Base-by-base conservation (phyloP, 2,113 vertebrate species). In the Burhinus oedicnemus region DNA sequence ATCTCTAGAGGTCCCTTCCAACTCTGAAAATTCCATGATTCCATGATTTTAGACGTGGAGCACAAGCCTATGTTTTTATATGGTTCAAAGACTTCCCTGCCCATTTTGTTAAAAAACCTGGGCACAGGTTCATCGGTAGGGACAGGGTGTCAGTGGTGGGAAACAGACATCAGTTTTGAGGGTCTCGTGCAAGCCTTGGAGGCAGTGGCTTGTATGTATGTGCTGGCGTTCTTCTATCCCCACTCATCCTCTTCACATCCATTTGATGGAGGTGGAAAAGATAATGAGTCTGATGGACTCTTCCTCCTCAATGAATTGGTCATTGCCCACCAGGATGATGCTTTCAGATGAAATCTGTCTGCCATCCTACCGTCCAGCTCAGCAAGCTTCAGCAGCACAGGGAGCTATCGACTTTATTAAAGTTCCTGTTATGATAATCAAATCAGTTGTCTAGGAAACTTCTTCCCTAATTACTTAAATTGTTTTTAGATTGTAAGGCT, bases 191-290 rank as follows among this genome's bases (percentile, higher is more conserved):
- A 71, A 58, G 23, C 18, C 4, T 1, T 34, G 38, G 29, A 75
- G 38, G 15, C 26, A 19, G 12, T 25, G 38, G 17, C 11, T 83
- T 49, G 34, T 40, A 3, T 17, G 3, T 6, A 0, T 5, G 21
- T 49, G 36, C 40, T 76, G 45, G 5, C 4, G 14, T 34, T 72
- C 21, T 32, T 82, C 19, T 34, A 7, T 6, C 15, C 52, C 26
- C 12, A 12, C 54, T 69, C 8, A 30, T 11, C 21, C 15, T 25
- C 17, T 64, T 62, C 29, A 13, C 0, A 0, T 21, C 25, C 6
- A 2, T 49, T 49, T 82, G 42, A 14, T 21, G 34, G 19, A 55
- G n/a, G 2, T 57, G 34, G 36, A 21, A 36, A 44, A 49, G 36
- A 6, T 8, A 2, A 27, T 3, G 44, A 55, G 12, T 34, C 27